Percentiles rank a stretch among this genome's conserved stretches.
These are phyloP conservation scores for Drosophila borborema DNA, from an alignment of 2,888 invertebrate genomes.

Conservation along the genomic window DNA sequence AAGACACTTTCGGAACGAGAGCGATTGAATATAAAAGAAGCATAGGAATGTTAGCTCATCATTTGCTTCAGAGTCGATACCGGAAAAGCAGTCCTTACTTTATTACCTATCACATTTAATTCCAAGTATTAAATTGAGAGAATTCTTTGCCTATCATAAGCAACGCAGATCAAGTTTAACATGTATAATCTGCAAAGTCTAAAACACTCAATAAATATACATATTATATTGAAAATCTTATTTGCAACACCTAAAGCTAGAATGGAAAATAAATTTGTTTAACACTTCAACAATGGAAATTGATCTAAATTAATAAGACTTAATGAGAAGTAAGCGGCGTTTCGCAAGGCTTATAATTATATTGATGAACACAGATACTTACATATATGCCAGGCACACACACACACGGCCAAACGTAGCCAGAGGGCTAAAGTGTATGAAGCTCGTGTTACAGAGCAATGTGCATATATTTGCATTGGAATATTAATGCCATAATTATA, in stretches of 20 bases:
- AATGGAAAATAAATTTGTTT: conserved; percentile 6
- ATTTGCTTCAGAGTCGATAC: too few relatives aligned
- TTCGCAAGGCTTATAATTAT: conserved; percentile 56
- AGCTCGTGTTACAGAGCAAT: conserved; percentile 51
- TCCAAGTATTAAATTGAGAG: background rate
- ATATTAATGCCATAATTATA: conserved; percentile 78
- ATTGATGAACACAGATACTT: conserved; percentile 66
- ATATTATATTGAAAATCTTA: background rate
- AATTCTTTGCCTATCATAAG: background rate
- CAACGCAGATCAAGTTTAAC: background rate
- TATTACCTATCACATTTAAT: background rate
- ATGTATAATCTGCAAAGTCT: background rate
- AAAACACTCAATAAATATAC: background rate
- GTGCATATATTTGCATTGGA: conserved; percentile 71
- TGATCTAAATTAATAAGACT: conserved; percentile 19
- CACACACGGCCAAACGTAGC: background rate
- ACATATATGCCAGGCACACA: background rate
- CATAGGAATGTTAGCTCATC: too few relatives aligned
- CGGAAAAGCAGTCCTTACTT: too few relatives aligned
- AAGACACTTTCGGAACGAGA: too few relatives aligned
- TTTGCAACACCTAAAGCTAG: conserved; percentile 1
- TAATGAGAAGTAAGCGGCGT: conserved; percentile 25
- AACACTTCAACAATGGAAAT: conserved; percentile 9
- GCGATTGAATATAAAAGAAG: too few relatives aligned
- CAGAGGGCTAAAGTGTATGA: background rate